Base-by-base conservation (phyloP, 2,797 vertebrate genomes). In the Gadopsis bispinosus region DNA sequence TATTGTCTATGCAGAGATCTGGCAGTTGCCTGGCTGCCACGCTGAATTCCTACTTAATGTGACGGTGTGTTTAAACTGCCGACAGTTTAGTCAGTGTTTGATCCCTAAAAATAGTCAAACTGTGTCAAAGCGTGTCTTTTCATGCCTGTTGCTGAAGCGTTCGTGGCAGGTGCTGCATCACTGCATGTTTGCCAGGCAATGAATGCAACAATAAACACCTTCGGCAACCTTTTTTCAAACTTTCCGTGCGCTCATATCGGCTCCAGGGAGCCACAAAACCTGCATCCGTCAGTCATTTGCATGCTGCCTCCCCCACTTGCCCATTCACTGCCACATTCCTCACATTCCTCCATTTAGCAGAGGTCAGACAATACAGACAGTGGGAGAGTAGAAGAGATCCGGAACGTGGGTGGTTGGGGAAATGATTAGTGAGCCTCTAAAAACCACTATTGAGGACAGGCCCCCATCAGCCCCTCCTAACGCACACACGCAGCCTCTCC, bases 291-390 rank as follows among this genome's bases (percentile, higher is more conserved):
- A 75, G 41, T 61, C 60, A 74, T 48, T 74, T 77, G 64, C 66
- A 77, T 74, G 66, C 68, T 3, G 48, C 75, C 71, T 47, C 84
- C 68, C 79, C 69, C 83, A 0, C 41, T 73, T 29, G 17, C 31
- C 71, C 74, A 76, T 85, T 88, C 83, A 79, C 56, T 17, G 68
- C 61, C 73, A 63, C 90, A 93, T 93, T 91, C 89, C 13, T 86
- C 66, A 31, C 80, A 92, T 93, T 86, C 89, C 67, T 84, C 12
- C 53, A 37, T 61, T 83, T 50, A 79, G 33, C 63, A 65, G 80
- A 82, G 84, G 81, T 77, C 79, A 72, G 39, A 63, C 4, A 53
- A 63, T 10, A 50, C 10, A 41, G 33, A 58, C 4, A 62, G 61
- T 69, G 31, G 67, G 41, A 37, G 64, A 29, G 70, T 58, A 16